These are phyloP conservation scores for Misgurnus mizolepis DNA, from an alignment of 2,113 vertebrate species.

Conservation along the genomic window DNA sequence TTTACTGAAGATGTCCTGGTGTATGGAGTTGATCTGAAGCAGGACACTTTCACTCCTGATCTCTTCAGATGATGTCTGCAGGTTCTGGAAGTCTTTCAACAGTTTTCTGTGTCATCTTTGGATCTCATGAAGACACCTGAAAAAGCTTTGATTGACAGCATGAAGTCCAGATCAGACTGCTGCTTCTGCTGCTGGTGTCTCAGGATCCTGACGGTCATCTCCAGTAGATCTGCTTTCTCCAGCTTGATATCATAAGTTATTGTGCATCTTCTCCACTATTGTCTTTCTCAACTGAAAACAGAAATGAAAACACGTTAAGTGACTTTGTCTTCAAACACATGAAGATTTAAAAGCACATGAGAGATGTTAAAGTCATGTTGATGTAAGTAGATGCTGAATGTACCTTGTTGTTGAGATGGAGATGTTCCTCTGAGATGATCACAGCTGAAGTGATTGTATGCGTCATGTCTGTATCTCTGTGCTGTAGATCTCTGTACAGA, in stretches of 20 bases:
- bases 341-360: not conserved
- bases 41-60: conserved; percentile 51
- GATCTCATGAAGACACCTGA: conserved; percentile 33
- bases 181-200: not conserved
- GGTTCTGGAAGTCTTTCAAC: conserved; percentile 47
- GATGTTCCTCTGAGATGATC: conserved; percentile 60
- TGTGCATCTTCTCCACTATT: conserved; percentile 50
- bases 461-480: conserved; percentile 66
- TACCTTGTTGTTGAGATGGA: conserved; percentile 67
- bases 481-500: conserved; percentile 64
- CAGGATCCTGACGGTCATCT: conserved; percentile 29
- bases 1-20: conserved; percentile 54
- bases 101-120: conserved; percentile 54
- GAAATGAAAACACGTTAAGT: not conserved
- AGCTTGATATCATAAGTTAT: conserved; percentile 58
- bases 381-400: conserved; percentile 22
- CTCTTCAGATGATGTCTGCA: conserved; percentile 50
- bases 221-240: conserved; percentile 50
- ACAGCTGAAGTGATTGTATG: conserved; percentile 52
- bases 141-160: conserved; percentile 45
- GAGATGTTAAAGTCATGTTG: conserved; percentile 39
- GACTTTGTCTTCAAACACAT: not conserved
- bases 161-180: conserved; percentile 27
- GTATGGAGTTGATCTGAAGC: conserved; percentile 1
- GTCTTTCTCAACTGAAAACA: not conserved